Percentiles rank a stretch among this genome's conserved stretches.
Evolutionary conservation across 1,140 invertebrate genomes (phyloP).

Genomic region (Eulimnadia texana): DNA sequence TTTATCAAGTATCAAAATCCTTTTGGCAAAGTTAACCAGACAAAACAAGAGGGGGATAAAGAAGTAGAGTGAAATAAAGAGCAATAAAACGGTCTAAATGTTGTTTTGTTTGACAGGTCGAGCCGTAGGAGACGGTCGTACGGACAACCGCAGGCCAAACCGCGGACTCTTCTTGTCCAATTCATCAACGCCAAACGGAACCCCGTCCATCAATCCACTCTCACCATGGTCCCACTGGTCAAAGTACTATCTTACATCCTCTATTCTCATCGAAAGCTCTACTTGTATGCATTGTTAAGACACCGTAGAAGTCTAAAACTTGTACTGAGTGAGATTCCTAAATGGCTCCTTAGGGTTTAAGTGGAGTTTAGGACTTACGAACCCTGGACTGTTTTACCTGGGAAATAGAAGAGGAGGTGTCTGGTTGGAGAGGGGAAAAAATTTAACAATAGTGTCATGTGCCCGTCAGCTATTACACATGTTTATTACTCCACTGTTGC

Average conservation of each 20-base stretch:
- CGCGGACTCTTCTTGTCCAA: not conserved
- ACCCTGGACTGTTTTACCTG: no score
- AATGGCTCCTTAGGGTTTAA: no score
- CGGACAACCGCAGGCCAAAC: not conserved
- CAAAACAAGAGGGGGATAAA: no score
- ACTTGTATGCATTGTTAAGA: not conserved
- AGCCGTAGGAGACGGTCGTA: not conserved
- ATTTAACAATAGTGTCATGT: no score
- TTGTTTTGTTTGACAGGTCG: not conserved
- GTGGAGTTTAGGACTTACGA: no score
- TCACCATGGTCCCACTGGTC: not conserved
- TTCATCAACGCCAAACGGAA: not conserved
- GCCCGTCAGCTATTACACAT: not conserved
- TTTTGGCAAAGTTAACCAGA: no score
- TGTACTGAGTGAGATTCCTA: no score
- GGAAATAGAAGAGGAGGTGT: not conserved
- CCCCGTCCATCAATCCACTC: not conserved
- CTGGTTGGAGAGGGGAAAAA: not conserved
- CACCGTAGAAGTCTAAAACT: not conserved
- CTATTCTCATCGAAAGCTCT: not conserved
- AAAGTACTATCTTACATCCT: not conserved
- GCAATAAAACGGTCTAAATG: not conserved
- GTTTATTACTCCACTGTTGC: not conserved
- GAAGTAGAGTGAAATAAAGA: no score
- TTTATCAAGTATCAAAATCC: no score